phyloP scores from a whole-genome alignment of 2,797 vertebrate species.

The Acanthis flammea region DNA sequence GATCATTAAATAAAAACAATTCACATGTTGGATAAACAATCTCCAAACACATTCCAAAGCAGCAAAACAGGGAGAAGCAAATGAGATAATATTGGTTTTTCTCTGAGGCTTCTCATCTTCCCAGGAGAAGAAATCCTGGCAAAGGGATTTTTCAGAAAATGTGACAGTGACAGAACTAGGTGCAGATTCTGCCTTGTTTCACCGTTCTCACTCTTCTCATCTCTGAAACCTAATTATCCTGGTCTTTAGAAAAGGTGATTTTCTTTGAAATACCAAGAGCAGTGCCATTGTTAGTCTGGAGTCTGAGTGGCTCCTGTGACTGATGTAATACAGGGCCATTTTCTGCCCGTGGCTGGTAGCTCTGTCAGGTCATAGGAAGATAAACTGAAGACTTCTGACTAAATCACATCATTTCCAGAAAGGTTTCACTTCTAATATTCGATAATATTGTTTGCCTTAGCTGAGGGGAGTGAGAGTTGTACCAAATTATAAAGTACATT shows the following conservation, averaged over 20 bases:
- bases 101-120: background rate
- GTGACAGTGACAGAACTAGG: background rate
- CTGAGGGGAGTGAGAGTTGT: background rate
- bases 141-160: background rate
- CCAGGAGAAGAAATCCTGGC: background rate
- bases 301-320: background rate
- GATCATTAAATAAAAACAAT: background rate
- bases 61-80: background rate
- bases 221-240: background rate
- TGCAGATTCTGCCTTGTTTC: background rate
- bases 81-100: no score
- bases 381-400: background rate
- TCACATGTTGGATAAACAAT: background rate
- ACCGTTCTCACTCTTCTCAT: rapidly evolving
- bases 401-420: background rate
- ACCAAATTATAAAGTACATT: background rate
- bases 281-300: rapidly evolving
- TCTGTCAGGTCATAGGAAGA: background rate
- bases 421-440: background rate
- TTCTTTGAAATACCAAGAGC: background rate
- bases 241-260: background rate
- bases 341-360: background rate
- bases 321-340: rapidly evolving
- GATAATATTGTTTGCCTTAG: background rate
- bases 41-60: background rate